Base-by-base conservation (phyloP, 2,797 vertebrate genomes). In the Apogon hyalosoma region DNA sequence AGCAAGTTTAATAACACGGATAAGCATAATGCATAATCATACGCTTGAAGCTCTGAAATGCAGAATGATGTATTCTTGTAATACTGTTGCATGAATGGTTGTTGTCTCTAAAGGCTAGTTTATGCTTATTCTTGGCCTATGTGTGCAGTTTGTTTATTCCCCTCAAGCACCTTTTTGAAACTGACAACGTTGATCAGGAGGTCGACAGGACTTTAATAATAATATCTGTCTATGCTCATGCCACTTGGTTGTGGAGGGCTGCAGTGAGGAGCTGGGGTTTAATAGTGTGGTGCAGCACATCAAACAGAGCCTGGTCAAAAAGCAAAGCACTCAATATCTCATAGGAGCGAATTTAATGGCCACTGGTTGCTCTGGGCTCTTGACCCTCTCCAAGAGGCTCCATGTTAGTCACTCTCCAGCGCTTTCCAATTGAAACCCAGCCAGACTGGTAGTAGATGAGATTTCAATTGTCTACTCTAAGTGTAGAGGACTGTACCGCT, bases 261-360 rank as follows among this genome's bases (percentile, higher is more conserved):
- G 68, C 46, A 45, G 73, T 57, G 70, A 76, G 70, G 51, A 86
- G 83, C 74, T 49, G 75, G 66, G 69, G 80, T 91, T 88, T 36
- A 86, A 90, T 87, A 84, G 87, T 66, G 76, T 75, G 69, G 73
- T 76, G 86, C 64, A 74, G 86, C 89, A 83, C 89, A 87, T 90
- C 90, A 87, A 89, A 86, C 89, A 80, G 80, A 73, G 82, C 68
- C 72, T 77, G 86, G 91, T 92, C 91, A 92, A 88, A 92, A 90
- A 87, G 88, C 87, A 85, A 84, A 90, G 82, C 90, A 89, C 92
- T 92, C 84, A 63, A 89, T 90, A 79, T 87, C 88, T 88, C 88
- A 88, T 90, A 91, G 88, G 88, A 93, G 91, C 84, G 87, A 90
- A 87, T 92, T 92, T 93, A 92, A 92, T 92, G 90, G 90, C 86